phyloP scores from a whole-genome alignment of 2,888 invertebrate species.

The Andrena flavipes region DNA sequence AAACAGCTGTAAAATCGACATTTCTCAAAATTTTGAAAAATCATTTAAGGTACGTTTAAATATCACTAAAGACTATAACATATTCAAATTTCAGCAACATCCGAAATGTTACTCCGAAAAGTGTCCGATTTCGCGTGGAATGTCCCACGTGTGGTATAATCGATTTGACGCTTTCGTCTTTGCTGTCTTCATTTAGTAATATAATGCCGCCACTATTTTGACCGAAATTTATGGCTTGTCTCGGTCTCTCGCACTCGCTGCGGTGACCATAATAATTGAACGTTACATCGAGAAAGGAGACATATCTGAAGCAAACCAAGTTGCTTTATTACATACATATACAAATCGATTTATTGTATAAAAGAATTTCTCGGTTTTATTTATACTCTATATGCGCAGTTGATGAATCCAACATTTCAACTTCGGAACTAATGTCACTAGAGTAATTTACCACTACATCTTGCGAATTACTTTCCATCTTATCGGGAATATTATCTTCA shows the following conservation, averaged over 20 bases:
- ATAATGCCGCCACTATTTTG: too few relatives aligned
- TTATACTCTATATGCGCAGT: slow-evolving; percentile 82
- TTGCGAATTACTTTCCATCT: slow-evolving; percentile 72
- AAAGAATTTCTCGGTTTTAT: slow-evolving; percentile 54
- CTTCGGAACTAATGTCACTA: slow-evolving; percentile 82
- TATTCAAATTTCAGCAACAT: too few relatives aligned
- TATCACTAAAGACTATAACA: too few relatives aligned
- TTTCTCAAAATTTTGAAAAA: too few relatives aligned
- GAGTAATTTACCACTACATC: slow-evolving; percentile 81
- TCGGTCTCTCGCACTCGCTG: too few relatives aligned
- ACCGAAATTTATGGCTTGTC: too few relatives aligned
- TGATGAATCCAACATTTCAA: slow-evolving; percentile 85
- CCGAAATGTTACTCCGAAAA: too few relatives aligned
- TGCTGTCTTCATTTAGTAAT: too few relatives aligned
- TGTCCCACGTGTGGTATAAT: neutral
- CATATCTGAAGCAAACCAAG: slow-evolving; percentile 20
- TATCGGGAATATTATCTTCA: slow-evolving; percentile 77
- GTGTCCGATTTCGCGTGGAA: too few relatives aligned
- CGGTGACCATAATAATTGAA: slow-evolving; percentile 2
- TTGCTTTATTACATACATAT: slow-evolving; percentile 41
- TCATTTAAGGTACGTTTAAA: too few relatives aligned
- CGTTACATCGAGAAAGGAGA: neutral
- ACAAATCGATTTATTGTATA: slow-evolving; percentile 44
- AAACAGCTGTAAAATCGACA: too few relatives aligned
- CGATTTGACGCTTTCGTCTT: too few relatives aligned